Evolutionary conservation across 2,113 vertebrate genomes (phyloP), one percentile per base, ranked within the genome.

Genomic region (Steatornis caripensis): DNA sequence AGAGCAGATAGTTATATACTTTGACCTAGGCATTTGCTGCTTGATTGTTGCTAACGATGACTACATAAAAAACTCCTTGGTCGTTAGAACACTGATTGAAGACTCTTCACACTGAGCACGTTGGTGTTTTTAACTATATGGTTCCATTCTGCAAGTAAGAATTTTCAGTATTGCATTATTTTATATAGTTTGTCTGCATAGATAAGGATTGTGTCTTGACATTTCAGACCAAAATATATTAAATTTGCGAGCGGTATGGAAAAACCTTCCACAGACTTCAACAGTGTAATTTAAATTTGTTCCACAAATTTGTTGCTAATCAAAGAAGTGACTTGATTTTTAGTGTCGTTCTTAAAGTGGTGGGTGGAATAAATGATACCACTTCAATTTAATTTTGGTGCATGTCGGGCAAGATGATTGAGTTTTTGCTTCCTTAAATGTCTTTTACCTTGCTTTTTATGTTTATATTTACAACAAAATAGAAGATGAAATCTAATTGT

Each of bases 51-150:
- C 27, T 61, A 17, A 48, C 20, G 14, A 15, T 84, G 45, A 26
- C 41, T 71, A 36, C 4, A 2, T 58, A 20, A 23, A 82, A 78
- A 45, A 1, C 0, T 3, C 5, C 24, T 22, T 54, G 7, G 9
- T 80, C 72, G 27, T 37, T 74, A 61, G 36, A 74, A 17, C n/a
- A 49, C 3, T 43, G 18, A 14, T 14, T 46, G 34, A 75, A n/a
- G 11, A 13, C 11, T 9, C 48, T 61, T 64, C n/a, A 23, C 10
- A 14, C 20, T 32, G 55, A 70, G 32, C 17, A 11, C 0, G 0
- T 3, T 1, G 5, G 27, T 79, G 6, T 41, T 58, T 81, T 68
- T 72, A 45, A 29, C 14, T 37, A 3, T 69, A 6, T 68, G 22
- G 37, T 61, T 74, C 53, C 6, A 15, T 78, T 84, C 80, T 74